Percentiles rank a stretch among this genome's conserved stretches.
Conservation (phyloP, 2,113 vertebrate genomes). For the Choloepus hoffmanni region DNA sequence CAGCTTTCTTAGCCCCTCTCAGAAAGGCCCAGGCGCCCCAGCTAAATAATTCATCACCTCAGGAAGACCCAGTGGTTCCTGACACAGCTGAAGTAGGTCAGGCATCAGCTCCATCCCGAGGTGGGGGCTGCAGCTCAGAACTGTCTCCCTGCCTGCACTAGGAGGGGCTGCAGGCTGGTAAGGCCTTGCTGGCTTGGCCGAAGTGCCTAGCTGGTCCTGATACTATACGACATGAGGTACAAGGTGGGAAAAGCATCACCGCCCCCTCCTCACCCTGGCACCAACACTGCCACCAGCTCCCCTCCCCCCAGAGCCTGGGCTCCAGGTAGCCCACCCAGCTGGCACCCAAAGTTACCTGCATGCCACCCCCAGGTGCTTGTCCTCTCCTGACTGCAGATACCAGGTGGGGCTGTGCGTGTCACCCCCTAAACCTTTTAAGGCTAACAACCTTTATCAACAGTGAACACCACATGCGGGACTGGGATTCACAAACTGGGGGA, state of each 20-base stretch:
- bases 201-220: not conserved
- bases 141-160: not conserved
- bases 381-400: not conserved
- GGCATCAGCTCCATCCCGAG: not conserved
- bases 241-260: not conserved
- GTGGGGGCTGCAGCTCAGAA: not conserved
- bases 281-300: not conserved
- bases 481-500: not conserved
- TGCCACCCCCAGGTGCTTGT: not conserved
- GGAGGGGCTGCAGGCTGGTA: not conserved
- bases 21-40: constrained; percentile 36
- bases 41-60: constrained; percentile 78
- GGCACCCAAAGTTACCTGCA: not conserved
- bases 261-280: not conserved
- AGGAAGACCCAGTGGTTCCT: constrained; percentile 63
- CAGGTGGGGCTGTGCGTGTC: not conserved
- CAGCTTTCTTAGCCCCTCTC: constrained; percentile 61
- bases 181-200: not conserved
- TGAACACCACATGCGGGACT: not conserved
- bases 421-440: not conserved
- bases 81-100: constrained; percentile 75
- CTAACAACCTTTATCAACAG: not conserved
- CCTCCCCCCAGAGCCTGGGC: not conserved
- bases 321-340: not conserved
- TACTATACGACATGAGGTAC: not conserved